Evolutionary conservation across 2,797 vertebrate species (phyloP).

Genomic region (Pseudochromis fuscus): DNA sequence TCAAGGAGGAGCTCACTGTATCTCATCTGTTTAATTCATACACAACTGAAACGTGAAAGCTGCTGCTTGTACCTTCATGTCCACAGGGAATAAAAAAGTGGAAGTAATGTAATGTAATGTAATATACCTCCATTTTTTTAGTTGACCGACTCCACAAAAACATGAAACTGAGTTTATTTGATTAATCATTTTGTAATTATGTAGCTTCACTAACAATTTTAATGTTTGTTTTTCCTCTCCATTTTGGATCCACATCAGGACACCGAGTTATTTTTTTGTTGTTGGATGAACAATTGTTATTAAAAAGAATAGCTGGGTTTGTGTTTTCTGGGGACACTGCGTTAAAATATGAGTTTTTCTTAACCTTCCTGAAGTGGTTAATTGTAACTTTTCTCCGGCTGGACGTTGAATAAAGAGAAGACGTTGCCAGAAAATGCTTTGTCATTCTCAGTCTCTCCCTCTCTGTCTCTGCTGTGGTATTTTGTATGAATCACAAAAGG

Average conservation of each 20-base stretch:
- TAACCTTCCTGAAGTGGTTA: slow-evolving; percentile 6
- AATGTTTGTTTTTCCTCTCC: background rate
- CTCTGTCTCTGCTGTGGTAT: slow-evolving; percentile 17
- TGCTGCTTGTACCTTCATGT: background rate
- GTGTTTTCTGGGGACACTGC: background rate
- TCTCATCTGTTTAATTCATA: background rate
- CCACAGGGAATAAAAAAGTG: too few relatives aligned
- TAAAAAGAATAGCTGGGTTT: slow-evolving; percentile 4
- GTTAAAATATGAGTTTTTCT: background rate
- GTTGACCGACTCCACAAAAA: too few relatives aligned
- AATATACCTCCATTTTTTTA: too few relatives aligned
- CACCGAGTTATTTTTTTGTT: background rate
- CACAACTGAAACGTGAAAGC: background rate
- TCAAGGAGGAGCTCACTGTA: too few relatives aligned
- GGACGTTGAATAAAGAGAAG: slow-evolving; percentile 17
- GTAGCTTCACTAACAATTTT: too few relatives aligned
- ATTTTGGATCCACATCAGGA: background rate
- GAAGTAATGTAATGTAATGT: too few relatives aligned
- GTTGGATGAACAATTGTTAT: background rate
- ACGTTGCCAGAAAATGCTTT: slow-evolving; percentile 27
- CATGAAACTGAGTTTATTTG: too few relatives aligned
- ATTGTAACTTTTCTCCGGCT: slow-evolving; percentile 14
- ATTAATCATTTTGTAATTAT: too few relatives aligned
- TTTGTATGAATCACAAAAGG: slow-evolving; percentile 42
- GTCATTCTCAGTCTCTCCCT: slow-evolving; percentile 38